Evolutionary conservation across 2,888 invertebrate species (phyloP).

Genomic region (Frankliniella fusca): DNA sequence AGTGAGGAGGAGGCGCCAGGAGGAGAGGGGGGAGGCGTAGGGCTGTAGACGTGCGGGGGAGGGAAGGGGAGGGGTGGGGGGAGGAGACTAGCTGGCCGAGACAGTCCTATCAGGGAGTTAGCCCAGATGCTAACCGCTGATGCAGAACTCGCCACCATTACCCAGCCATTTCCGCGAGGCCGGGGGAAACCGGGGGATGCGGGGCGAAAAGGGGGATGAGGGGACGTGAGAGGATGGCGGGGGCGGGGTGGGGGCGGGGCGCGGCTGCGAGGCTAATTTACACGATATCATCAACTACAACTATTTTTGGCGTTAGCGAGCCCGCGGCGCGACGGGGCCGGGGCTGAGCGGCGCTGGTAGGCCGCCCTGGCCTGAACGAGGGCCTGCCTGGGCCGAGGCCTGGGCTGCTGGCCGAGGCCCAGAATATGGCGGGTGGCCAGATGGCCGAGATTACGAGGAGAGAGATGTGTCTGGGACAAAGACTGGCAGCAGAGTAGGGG

Average conservation of each 20-base stretch:
- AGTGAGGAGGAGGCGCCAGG: too few species aligned
- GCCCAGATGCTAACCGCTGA: constrained; percentile 15
- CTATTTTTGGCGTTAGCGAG: constrained; percentile 6
- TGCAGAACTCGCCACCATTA: constrained; percentile 26
- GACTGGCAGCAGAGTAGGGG: not conserved
- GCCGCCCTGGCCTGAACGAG: not conserved
- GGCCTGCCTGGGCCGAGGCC: not conserved
- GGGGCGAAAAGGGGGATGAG: not conserved
- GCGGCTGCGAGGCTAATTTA: not conserved
- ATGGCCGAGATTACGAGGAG: not conserved
- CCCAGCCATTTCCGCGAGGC: constrained; percentile 6
- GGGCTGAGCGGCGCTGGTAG: not conserved
- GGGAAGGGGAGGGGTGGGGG: not conserved
- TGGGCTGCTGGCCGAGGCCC: not conserved
- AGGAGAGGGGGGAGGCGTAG: too few species aligned
- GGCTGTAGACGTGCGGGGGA: not conserved
- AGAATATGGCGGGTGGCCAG: not conserved
- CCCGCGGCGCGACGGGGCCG: not conserved
- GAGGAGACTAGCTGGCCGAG: not conserved
- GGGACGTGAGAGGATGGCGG: not conserved
- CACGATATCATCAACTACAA: constrained; percentile 17
- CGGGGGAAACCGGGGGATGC: not conserved
- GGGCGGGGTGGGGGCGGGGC: not conserved
- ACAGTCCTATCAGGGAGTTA: constrained; percentile 3
- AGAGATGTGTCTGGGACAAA: not conserved